A percentile compares a stretch with the other conserved stretches of the same genome.
Evolutionary conservation across 2,888 invertebrate genomes (phyloP).

Genomic region (Meteorus cinctellus): DNA sequence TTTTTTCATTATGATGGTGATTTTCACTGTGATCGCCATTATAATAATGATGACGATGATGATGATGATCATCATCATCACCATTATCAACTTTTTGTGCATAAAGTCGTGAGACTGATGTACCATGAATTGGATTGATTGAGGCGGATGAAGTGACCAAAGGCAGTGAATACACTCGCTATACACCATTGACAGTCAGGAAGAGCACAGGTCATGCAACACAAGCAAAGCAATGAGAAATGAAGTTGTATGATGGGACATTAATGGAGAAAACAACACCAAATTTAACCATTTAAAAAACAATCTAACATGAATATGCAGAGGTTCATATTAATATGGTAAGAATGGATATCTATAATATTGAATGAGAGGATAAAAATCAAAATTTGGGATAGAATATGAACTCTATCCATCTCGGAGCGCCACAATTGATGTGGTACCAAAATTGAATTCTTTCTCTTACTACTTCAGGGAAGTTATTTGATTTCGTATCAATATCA

Average conservation of each 20-base stretch:
- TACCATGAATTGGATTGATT: slow-evolving; percentile 64
- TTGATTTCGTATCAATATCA: not conserved
- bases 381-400: not conserved
- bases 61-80: slow-evolving; percentile 61
- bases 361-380: not conserved
- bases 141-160: slow-evolving; percentile 69
- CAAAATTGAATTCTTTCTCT: not conserved
- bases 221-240: slow-evolving; percentile 70
- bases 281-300: not conserved
- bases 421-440: not conserved
- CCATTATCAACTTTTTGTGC: slow-evolving; percentile 68
- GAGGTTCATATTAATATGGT: not conserved
- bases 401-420: not conserved
- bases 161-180: slow-evolving; percentile 75
- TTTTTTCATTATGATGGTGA: slow-evolving; percentile 50
- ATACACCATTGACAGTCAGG: slow-evolving; percentile 61
- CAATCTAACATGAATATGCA: not conserved
- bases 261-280: not conserved
- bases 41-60: slow-evolving; percentile 47
- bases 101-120: slow-evolving; percentile 71
- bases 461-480: not conserved
- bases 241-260: slow-evolving; percentile 46
- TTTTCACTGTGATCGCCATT: slow-evolving; percentile 50
- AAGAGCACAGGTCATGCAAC: slow-evolving; percentile 70
- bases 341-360: not conserved